A percentile compares a stretch with the other conserved stretches of the same genome.
Conservation (phyloP, 2,797 vertebrate genomes). For the Lutra lutra region DNA sequence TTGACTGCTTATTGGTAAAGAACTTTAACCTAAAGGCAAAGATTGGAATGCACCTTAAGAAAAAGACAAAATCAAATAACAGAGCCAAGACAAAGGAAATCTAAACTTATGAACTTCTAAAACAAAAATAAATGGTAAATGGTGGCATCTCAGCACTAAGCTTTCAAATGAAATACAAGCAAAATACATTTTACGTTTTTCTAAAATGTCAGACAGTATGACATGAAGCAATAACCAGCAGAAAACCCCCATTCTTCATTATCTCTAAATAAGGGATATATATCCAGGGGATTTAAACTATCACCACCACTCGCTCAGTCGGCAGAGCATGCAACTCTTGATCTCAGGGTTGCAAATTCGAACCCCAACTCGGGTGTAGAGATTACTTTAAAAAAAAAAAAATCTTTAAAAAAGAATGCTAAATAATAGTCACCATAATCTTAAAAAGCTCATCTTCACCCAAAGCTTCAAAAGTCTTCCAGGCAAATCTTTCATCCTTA, state of each 20-base stretch:
- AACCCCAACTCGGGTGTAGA: neutral
- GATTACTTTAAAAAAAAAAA: neutral
- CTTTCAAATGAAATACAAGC: constrained; percentile 40
- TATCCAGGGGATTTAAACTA: neutral
- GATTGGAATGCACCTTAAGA: neutral
- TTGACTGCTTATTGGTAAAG: neutral
- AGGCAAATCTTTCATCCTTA: neutral
- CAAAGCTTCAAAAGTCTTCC: neutral
- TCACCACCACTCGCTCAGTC: neutral
- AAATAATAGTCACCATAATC: neutral
- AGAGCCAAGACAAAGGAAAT: neutral
- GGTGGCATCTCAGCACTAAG: neutral
- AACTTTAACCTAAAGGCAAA: neutral
- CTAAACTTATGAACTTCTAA: neutral
- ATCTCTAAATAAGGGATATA: neutral
- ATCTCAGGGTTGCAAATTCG: neutral
- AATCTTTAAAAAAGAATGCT: neutral
- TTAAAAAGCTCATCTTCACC: neutral
- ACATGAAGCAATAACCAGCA: neutral
- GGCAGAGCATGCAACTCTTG: neutral
- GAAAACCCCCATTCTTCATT: neutral
- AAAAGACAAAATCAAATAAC: neutral
- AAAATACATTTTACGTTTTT: neutral
- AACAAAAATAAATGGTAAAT: neutral
- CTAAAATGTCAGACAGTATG: neutral